These are phyloP conservation scores for Melipona bicolor DNA, from an alignment of 2,888 invertebrate genomes.

Conservation along the genomic window DNA sequence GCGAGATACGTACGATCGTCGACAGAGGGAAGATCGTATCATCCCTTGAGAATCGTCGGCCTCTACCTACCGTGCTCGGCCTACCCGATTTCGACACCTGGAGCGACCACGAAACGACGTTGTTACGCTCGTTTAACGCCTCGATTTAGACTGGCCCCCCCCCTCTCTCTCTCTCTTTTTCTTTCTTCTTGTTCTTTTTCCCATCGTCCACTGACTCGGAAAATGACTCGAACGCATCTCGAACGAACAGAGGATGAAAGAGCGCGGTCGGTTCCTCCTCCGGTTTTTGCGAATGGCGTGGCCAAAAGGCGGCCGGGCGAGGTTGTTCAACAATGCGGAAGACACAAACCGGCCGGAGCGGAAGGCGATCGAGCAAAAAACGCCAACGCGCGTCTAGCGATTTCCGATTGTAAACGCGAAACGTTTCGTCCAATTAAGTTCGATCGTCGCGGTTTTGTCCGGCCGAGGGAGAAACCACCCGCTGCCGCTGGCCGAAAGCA, in stretches of 20 bases:
- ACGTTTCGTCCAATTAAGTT: slow-evolving; percentile 39
- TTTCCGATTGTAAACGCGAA: slow-evolving; percentile 10
- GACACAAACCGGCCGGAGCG: not conserved
- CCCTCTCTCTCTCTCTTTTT: not conserved
- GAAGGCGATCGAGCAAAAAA: slow-evolving; percentile 2
- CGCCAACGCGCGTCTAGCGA: slow-evolving; percentile 6
- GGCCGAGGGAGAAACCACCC: not conserved
- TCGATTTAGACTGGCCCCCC: slow-evolving; percentile 16
- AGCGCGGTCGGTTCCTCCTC: not conserved
- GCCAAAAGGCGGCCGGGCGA: not conserved
- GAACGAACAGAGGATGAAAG: no score
- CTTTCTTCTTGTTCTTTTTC: no score
- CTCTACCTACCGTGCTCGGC: not conserved
- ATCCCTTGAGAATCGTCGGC: slow-evolving; percentile 42
- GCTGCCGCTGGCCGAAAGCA: no score
- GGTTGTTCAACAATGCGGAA: no score
- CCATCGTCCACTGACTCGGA: not conserved
- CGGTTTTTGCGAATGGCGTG: slow-evolving; percentile 13
- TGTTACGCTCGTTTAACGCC: slow-evolving; percentile 76
- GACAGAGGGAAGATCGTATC: slow-evolving; percentile 58
- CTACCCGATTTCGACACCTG: slow-evolving; percentile 46
- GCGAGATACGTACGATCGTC: slow-evolving; percentile 44
- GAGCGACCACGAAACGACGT: slow-evolving; percentile 74
- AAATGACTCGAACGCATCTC: not conserved
- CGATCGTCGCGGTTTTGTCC: slow-evolving; percentile 23